Evolutionary conservation across 2,888 invertebrate genomes (phyloP).

Genomic region (Onchidella celtica): DNA sequence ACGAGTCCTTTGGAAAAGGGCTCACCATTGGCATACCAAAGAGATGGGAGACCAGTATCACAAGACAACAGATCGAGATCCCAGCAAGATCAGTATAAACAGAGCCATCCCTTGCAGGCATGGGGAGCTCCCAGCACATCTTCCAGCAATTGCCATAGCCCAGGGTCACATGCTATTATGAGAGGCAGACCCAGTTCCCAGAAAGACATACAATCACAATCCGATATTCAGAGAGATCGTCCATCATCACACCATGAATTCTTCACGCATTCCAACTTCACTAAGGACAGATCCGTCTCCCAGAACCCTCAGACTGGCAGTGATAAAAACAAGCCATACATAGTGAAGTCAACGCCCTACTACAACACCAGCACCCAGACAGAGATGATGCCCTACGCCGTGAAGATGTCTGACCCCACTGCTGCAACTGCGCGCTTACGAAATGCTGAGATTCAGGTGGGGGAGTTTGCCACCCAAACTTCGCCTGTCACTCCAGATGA

Average conservation of each 20-base stretch:
- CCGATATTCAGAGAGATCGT: slow-evolving; percentile 22
- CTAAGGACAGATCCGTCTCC: not conserved
- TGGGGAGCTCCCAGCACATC: not conserved
- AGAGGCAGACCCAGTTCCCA: not conserved
- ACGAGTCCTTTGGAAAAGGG: slow-evolving; percentile 44
- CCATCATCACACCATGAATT: not conserved
- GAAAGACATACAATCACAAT: not conserved
- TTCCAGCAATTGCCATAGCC: not conserved
- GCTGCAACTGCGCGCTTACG: not conserved
- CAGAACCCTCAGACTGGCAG: not conserved
- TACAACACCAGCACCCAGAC: slow-evolving; percentile 77
- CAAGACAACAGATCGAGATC: not conserved
- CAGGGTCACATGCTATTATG: not conserved
- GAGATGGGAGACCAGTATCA: not conserved
- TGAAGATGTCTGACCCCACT: slow-evolving; percentile 49
- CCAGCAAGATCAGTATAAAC: slow-evolving; percentile 1
- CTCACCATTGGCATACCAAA: slow-evolving; percentile 7
- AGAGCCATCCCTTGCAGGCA: not conserved
- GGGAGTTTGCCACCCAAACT: slow-evolving; percentile 47
- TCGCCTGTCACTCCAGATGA: slow-evolving; percentile 50
- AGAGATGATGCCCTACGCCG: slow-evolving; percentile 57
- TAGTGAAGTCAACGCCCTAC: slow-evolving; percentile 71
- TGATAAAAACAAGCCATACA: slow-evolving; percentile 50
- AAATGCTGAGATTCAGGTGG: slow-evolving; percentile 50
- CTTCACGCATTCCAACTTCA: not conserved